phyloP scores from a whole-genome alignment of 2,113 vertebrate species.

The Ciconia stormi region DNA sequence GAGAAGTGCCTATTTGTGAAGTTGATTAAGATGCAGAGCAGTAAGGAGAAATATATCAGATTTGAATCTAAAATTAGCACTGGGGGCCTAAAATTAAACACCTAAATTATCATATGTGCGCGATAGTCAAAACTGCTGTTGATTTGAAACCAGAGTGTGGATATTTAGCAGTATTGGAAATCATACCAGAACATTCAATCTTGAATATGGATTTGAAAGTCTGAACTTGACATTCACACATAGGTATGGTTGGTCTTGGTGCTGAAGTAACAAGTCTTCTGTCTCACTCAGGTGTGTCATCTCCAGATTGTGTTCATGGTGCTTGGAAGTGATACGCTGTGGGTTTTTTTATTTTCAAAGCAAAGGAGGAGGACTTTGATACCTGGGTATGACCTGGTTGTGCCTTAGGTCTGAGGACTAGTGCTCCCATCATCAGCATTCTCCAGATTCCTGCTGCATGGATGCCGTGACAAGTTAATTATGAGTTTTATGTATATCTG shows the following conservation, averaged over 20 bases:
- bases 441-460: not conserved
- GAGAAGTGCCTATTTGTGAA: not conserved
- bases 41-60: constrained; percentile 14
- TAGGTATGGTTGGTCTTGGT: not conserved
- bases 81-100: constrained; percentile 28
- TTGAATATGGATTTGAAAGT: not conserved
- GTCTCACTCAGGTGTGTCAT: not conserved
- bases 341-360: not conserved
- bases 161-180: not conserved
- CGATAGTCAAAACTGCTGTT: not conserved
- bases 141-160: not conserved
- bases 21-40: constrained; percentile 36
- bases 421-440: not conserved
- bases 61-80: constrained; percentile 6
- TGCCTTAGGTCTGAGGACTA: not conserved
- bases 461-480: too few relatives aligned
- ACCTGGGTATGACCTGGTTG: not conserved
- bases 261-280: not conserved
- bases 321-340: accelerated
- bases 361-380: not conserved
- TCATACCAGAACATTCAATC: not conserved
- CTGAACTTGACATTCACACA: not conserved
- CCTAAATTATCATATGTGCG: not conserved
- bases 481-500: not conserved
- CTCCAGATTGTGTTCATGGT: not conserved